Base-by-base conservation (phyloP, 2,113 vertebrate genomes). In the Sebastes schlegelii region DNA sequence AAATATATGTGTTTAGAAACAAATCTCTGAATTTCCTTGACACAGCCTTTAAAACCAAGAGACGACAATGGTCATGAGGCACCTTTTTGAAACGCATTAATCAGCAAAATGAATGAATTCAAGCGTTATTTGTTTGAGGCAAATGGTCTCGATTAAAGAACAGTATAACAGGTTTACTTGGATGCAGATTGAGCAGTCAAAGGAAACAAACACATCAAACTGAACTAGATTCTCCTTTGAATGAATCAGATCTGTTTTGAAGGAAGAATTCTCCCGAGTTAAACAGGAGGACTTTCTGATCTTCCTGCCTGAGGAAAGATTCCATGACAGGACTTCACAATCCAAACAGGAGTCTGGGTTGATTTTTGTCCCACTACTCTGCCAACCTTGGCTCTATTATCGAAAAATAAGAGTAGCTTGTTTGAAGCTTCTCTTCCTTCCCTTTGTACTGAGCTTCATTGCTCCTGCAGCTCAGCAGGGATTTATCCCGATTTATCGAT, bases 341-440 rank as follows among this genome's bases (percentile, higher is more conserved):
- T 67, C 60, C 62, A 65, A 81, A 78, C 42, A 43, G 43, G 66
- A 63, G 23, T 23, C 52, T 8, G 14, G 3, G 8, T 23, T 64
- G 62, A 52, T 73, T 79, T 74, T 74, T 52, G 58, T 80, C 48
- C 48, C 46, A 4, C 55, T 6, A 14, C 42, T 2, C 76, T 3
- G 0, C 45, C 8, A 46, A 45, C 43, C 52, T 49, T 61, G 61
- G 21, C 68, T 79, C 64, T 80, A 45, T 73, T 64, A 79, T 10
- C 57, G 45, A 69, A 46, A 63, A 77, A 83, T 62, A 71, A 82
- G 1, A 77, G 13, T 0, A 14, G 54, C 69, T 52, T 69, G 48
- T 85, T 79, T 78, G 55, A 76, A 66, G 74, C 40, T 73, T 69
- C 21, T 77, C 23, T 21, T 58, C 42, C 8, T 75, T 54, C 2